Conservation (phyloP, 2,797 vertebrate genomes). For the Apogon hyalosoma region DNA sequence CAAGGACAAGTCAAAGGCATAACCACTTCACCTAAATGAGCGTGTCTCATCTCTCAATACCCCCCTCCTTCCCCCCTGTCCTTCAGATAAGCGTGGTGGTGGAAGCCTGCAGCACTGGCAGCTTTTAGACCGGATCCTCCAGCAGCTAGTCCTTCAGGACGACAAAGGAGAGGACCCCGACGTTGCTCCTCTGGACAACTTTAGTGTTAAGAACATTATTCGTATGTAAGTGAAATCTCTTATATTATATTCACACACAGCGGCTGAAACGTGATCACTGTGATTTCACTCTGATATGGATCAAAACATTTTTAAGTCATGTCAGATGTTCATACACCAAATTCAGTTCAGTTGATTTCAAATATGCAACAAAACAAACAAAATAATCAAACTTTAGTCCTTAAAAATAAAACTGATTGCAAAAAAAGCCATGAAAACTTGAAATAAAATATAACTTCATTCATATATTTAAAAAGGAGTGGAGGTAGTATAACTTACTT, state of each 20-base stretch:
- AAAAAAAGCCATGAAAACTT: too few species aligned
- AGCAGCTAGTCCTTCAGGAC: constrained; percentile 96
- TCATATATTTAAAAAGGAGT: too few species aligned
- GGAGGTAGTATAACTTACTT: too few species aligned
- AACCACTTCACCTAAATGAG: background rate
- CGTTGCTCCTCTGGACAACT: constrained; percentile 92
- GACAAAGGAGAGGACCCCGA: constrained; percentile 95
- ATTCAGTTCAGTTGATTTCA: too few species aligned
- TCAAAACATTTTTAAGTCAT: too few species aligned
- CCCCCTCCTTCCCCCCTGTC: background rate
- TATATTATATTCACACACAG: background rate
- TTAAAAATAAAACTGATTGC: too few species aligned
- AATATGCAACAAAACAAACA: too few species aligned
- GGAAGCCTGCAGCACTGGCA: constrained; percentile 95
- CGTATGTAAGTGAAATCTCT: constrained; percentile 89
- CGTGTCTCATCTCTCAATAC: background rate
- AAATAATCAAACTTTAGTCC: too few species aligned
- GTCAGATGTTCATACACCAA: too few species aligned
- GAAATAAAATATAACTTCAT: too few species aligned
- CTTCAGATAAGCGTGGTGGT: constrained; percentile 90
- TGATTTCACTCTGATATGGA: too few species aligned
- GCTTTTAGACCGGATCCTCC: constrained; percentile 95
- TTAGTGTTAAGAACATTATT: constrained; percentile 96
- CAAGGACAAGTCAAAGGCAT: background rate
- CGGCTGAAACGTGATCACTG: too few species aligned